A percentile compares a stretch with the other conserved stretches of the same genome.
Evolutionary conservation across 2,113 vertebrate genomes (phyloP).

Genomic region (Peromyscus polionotus): DNA sequence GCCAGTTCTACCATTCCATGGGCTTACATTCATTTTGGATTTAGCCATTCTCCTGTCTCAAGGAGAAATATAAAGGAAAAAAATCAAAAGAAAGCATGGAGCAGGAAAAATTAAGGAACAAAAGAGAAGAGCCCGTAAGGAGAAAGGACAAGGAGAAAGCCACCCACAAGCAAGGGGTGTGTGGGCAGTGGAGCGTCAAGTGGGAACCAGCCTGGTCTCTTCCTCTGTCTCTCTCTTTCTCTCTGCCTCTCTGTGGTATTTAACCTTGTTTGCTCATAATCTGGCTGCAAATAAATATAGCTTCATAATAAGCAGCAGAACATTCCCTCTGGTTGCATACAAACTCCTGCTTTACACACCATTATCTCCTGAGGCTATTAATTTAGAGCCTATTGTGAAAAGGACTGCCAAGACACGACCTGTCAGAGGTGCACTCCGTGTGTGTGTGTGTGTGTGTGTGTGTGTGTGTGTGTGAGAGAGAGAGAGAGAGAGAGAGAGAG

Average conservation of each 20-base stretch:
- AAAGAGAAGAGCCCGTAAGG: neutral
- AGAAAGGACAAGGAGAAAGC: neutral
- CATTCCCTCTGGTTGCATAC: constrained; percentile 64
- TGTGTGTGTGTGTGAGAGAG: neutral
- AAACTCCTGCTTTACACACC: constrained; percentile 78
- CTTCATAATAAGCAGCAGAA: constrained; percentile 59
- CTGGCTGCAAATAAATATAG: constrained; percentile 36
- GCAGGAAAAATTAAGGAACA: neutral
- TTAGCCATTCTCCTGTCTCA: neutral
- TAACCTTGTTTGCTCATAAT: constrained; percentile 73
- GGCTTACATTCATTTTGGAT: constrained; percentile 37
- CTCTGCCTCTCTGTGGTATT: constrained; percentile 33
- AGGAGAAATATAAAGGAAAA: neutral
- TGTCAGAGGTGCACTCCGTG: neutral
- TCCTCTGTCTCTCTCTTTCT: neutral
- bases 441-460: neutral
- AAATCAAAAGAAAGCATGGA: neutral
- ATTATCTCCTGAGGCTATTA: constrained; percentile 79
- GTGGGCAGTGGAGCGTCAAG: neutral
- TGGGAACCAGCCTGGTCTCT: constrained; percentile 38
- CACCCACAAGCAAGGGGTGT: neutral
- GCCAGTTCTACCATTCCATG: neutral
- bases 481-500: neutral
- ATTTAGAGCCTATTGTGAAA: constrained; percentile 81
- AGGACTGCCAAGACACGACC: constrained; percentile 61